A percentile compares a stretch with the other conserved stretches of the same genome.
phyloP scores from a whole-genome alignment of 2,888 invertebrate genomes.

The Anthrax anthrax region DNA sequence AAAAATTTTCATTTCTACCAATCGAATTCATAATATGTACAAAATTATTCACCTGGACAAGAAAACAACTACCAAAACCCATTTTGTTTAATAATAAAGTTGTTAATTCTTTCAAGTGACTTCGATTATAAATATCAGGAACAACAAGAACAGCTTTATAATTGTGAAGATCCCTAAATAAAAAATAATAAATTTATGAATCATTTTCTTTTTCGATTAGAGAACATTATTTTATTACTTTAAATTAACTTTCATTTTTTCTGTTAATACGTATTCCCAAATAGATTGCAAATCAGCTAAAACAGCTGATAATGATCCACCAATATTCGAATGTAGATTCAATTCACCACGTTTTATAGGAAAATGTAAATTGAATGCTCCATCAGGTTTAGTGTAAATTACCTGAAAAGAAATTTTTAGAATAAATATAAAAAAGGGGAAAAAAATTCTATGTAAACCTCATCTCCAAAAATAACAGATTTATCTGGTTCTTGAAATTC shows the following conservation, averaged over 20 bases:
- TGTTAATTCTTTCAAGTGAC: conserved; percentile 71
- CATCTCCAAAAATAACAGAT: conserved; percentile 60
- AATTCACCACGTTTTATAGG: conserved; percentile 79
- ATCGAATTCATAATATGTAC: background rate
- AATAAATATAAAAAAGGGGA: background rate
- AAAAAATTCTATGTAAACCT: conserved; percentile 29
- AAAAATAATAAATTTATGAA: conserved; percentile 1
- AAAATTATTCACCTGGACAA: conserved; percentile 15
- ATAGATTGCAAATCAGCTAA: conserved; percentile 75
- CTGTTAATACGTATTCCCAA: conserved; percentile 69
- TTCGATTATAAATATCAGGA: conserved; percentile 78
- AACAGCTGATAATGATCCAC: conserved; percentile 74
- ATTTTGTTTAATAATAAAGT: conserved; percentile 64
- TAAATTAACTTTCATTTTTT: conserved; percentile 58
- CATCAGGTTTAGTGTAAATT: conserved; percentile 36
- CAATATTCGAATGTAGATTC: conserved; percentile 67
- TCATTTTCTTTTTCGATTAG: background rate
- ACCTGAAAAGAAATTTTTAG: conserved; percentile 3
- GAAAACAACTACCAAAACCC: conserved; percentile 65
- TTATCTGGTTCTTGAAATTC: conserved; percentile 49
- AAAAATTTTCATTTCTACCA: background rate
- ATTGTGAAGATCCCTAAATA: conserved; percentile 46
- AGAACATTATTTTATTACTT: conserved; percentile 23
- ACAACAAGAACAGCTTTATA: conserved; percentile 79
- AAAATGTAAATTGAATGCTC: conserved; percentile 76